Evolutionary conservation across 2,113 vertebrate genomes (phyloP).

Genomic region (Phrynosoma platyrhinos): DNA sequence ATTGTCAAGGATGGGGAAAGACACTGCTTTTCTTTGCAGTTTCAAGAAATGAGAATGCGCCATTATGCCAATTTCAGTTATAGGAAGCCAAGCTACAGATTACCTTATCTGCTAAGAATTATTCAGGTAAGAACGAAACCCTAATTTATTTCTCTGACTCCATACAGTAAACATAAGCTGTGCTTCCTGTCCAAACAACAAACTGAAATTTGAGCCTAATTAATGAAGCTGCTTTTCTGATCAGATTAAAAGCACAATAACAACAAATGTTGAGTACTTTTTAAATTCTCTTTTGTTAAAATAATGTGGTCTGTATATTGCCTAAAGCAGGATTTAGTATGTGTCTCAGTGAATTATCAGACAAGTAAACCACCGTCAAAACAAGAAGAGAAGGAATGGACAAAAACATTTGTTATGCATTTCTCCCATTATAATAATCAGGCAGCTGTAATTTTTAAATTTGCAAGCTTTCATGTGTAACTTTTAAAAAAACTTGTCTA

Average conservation of each 20-base stretch:
- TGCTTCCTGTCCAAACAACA: constrained; percentile 32
- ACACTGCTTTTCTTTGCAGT: constrained; percentile 25
- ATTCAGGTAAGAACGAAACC: constrained; percentile 19
- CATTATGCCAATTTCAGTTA: constrained; percentile 23
- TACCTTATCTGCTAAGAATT: constrained; percentile 12
- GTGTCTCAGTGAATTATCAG: constrained; percentile 64
- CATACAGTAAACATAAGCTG: background rate
- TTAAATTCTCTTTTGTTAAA: constrained; percentile 60
- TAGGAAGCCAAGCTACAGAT: background rate
- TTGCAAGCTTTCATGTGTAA: constrained; percentile 42
- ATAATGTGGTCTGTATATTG: constrained; percentile 63
- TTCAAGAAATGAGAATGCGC: background rate
- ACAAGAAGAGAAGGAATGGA: constrained; percentile 66
- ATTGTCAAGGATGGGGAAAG: background rate
- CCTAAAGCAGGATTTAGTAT: constrained; percentile 69
- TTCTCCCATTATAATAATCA: constrained; percentile 49
- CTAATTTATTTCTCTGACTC: constrained; percentile 7
- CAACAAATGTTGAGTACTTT: constrained; percentile 70
- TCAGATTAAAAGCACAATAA: constrained; percentile 59
- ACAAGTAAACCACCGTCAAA: constrained; percentile 67
- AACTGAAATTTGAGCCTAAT: constrained; percentile 58
- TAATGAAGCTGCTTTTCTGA: constrained; percentile 64
- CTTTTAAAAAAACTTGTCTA: constrained; percentile 7
- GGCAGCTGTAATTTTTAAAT: constrained; percentile 59
- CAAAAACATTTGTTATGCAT: constrained; percentile 53